Base-by-base conservation (phyloP, 1,140 invertebrate species). In the Drosophila lowei region DNA sequence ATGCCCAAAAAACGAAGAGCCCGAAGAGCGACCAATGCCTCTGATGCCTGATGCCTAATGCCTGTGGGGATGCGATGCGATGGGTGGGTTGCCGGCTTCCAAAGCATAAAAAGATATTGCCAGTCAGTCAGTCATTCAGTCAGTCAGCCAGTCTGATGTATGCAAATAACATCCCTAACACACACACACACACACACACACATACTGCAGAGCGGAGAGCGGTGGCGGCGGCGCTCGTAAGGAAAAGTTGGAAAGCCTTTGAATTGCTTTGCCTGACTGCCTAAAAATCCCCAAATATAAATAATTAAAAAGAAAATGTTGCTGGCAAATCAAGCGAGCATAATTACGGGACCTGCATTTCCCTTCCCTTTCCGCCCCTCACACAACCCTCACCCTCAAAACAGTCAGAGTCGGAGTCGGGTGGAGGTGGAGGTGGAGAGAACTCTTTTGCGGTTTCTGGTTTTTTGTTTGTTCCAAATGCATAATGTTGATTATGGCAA, bases 401-500 rank as follows among this genome's bases (percentile, higher is more conserved):
- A 18, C 7, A 41, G 11, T 7, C n/a, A 25, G 50, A 47, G 44
- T 28, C 28, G 7, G 7, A 8, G 18, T 25, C 3, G 23, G 23
- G 23, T 23, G 23, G 4, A 23, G 21, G 21, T 4, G 23, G 23
- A 25, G 23, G 23, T 30, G 30, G 30, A 34, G 50, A 47, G 41
- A 56, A 67, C 77, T 77, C 73, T 68, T 78, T 81, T 86, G 83
- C 71, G 81, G 78, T 78, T 86, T 86, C 58, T 50, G 38, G 50
- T 62, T 68, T 61, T 53, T 44, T 67, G 43, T 72, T 72, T 73
- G 53, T 89, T 75, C 72, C 80, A 90, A 90, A 90, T 90, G 86
- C 86, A 90, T 90, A 90, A 90, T 90, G 81, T 89, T 90, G 86
- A 90, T 90, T 90, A 90, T 85, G 83, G 88, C 86, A 90, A 90